Evolutionary conservation across 2,113 vertebrate genomes (phyloP).

Genomic region (Gymnorhina tibicen): DNA sequence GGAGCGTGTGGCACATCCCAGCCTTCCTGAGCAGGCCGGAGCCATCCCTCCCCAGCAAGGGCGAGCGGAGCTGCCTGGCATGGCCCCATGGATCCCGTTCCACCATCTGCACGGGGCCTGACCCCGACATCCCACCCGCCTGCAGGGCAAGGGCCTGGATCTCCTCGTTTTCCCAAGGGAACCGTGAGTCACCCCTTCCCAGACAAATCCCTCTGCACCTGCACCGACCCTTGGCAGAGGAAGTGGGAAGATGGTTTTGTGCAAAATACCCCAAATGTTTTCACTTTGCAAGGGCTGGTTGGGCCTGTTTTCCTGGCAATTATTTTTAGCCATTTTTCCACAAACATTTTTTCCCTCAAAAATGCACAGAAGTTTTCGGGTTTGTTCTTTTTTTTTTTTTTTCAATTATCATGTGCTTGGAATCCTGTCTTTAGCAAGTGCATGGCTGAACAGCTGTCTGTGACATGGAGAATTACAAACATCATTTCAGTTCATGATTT

Average conservation of each 20-base stretch:
- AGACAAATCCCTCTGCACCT: not conserved
- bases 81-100: not conserved
- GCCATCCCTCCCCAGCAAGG: not conserved
- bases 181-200: not conserved
- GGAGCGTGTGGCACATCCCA: not conserved
- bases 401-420: not conserved
- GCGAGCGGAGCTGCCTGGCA: not conserved
- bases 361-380: not conserved
- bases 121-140: accelerated
- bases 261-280: constrained; percentile 16
- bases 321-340: constrained; percentile 44
- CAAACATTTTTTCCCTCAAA: not conserved
- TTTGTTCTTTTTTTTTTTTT: not conserved
- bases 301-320: not conserved
- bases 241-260: not conserved
- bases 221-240: not conserved
- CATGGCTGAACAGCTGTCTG: constrained; percentile 22
- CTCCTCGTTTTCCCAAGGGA: not conserved
- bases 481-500: constrained; percentile 1
- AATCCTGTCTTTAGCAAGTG: constrained; percentile 44
- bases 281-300: not conserved
- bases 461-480: constrained; percentile 37
- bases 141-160: not conserved
- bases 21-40: not conserved
- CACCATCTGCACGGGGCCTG: not conserved